These are phyloP conservation scores for Tachypleus tridentatus DNA, from an alignment of 1,140 invertebrate genomes.

Conservation along the genomic window DNA sequence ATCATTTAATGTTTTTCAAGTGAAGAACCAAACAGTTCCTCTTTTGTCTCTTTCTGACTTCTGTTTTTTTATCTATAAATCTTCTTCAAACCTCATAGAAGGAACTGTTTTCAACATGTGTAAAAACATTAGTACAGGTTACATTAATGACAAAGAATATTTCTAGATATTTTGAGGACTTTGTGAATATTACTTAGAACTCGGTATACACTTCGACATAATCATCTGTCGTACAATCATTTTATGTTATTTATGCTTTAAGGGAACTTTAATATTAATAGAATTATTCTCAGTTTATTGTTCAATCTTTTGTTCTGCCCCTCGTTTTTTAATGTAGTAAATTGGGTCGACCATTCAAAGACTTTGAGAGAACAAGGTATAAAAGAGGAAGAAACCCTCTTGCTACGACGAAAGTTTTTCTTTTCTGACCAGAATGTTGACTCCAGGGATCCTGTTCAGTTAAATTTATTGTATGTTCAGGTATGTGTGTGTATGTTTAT, in stretches of 20 bases:
- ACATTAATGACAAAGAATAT: conserved; percentile 91
- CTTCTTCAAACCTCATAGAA: no score
- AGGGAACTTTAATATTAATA: not conserved
- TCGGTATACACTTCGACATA: not conserved
- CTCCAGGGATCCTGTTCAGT: conserved; percentile 90
- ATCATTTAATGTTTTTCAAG: no score
- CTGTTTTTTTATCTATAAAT: no score
- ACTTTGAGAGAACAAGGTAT: conserved; percentile 94
- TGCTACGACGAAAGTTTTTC: conserved; percentile 90
- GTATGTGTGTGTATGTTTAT: not conserved
- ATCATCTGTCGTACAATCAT: not conserved
- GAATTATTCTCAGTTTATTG: no score
- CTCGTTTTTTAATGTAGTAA: conserved; percentile 37
- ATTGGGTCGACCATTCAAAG: conserved; percentile 95
- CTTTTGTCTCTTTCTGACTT: no score
- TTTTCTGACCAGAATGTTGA: conserved; percentile 99
- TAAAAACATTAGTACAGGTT: no score
- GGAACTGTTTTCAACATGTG: no score
- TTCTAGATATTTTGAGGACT: conserved; percentile 29
- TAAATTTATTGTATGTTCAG: conserved; percentile 93
- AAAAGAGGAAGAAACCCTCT: conserved; percentile 76
- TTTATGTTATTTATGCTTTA: not conserved
- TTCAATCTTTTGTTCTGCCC: no score
- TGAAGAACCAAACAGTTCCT: no score
- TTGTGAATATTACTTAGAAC: not conserved